Base-by-base conservation (phyloP, 1,140 invertebrate species). In the Nylanderia fulva region DNA sequence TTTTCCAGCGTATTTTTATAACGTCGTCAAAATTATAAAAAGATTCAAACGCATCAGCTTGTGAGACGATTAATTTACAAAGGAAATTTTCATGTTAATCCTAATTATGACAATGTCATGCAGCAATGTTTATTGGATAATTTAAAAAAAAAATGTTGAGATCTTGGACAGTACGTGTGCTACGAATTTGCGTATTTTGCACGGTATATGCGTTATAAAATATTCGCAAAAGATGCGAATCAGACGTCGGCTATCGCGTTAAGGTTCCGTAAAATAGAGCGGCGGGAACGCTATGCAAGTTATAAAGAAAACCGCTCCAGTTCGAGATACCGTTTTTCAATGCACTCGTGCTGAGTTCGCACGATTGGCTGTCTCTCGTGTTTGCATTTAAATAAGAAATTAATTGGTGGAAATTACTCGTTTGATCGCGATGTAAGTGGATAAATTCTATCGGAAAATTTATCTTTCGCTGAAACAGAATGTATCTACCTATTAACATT, bases 321-420 rank as follows among this genome's bases (percentile, higher is more conserved):
- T 86, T 75, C 68, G 61, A 86, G 79, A 80, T 84, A 86, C 85
- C 85, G 85, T 86, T 86, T 86, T 84, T 75, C 79, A 61, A 48
- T 36, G 58, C 79, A 72, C 79, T 75, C 45, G 58, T 66, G 15
- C 52, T 15, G 13, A 21, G 27, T 72, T 71, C 84, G 36, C 79
- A 83, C 72, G 71, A 82, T 72, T 48, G 66, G 66, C 36, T 58
- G 29, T 60, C 66, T n/a, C 36, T 45, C 36, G 64, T 13, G 42
- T 18, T 36, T 27, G n/a, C n/a, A 1, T 24, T 71, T 42, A 24
- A 66, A 54, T 54, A 9, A 72, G 56, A 61, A 75, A 27, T 33
- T 21, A 18, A 29, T 15, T 71, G 7, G 18, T 54, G 48, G 42
- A 24, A 36, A 48, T 75, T 39, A n/a, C 7, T 1, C 42, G 54